phyloP scores from a whole-genome alignment of 1,140 invertebrate genomes.

The Armadillidium nasatum region DNA sequence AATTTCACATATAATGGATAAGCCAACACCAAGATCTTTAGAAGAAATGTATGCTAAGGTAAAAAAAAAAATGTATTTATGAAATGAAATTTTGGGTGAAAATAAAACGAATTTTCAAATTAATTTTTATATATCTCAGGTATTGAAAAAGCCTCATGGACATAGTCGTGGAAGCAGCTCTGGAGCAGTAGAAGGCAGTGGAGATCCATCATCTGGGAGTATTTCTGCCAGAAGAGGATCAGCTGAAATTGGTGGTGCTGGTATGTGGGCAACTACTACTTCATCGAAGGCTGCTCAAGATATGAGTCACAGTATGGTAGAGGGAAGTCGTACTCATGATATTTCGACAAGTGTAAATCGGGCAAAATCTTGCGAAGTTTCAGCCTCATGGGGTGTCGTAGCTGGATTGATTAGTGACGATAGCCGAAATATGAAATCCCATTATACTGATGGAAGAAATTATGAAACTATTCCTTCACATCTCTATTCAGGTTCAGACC shows the following conservation, averaged over 20 bases:
- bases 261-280: slow-evolving; percentile 30
- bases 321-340: slow-evolving; percentile 29
- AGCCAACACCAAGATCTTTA: slow-evolving; percentile 78
- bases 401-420: slow-evolving; percentile 9
- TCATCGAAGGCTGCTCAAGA: slow-evolving; percentile 28
- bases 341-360: slow-evolving; percentile 25
- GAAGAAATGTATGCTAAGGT: slow-evolving; percentile 77
- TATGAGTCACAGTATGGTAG: slow-evolving; percentile 35
- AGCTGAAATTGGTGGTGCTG: slow-evolving; percentile 29
- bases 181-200: slow-evolving; percentile 25
- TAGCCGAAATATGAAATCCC: not conserved
- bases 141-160: slow-evolving; percentile 43
- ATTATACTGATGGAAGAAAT: slow-evolving; percentile 26
- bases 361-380: slow-evolving; percentile 35
- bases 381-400: slow-evolving; percentile 23
- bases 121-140: slow-evolving; percentile 21
- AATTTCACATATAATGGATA: slow-evolving; percentile 18
- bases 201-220: slow-evolving; percentile 28
- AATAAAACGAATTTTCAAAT: too few species aligned
- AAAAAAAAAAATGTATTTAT: slow-evolving; percentile 24
- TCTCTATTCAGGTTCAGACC: slow-evolving; percentile 33
- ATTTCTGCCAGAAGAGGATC: slow-evolving; percentile 34
- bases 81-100: too few species aligned
- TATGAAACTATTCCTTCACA: slow-evolving; percentile 34
- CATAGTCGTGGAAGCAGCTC: slow-evolving; percentile 40